Conservation (phyloP, 2,888 invertebrate species). For the Drosophila nr. perissopoda region DNA sequence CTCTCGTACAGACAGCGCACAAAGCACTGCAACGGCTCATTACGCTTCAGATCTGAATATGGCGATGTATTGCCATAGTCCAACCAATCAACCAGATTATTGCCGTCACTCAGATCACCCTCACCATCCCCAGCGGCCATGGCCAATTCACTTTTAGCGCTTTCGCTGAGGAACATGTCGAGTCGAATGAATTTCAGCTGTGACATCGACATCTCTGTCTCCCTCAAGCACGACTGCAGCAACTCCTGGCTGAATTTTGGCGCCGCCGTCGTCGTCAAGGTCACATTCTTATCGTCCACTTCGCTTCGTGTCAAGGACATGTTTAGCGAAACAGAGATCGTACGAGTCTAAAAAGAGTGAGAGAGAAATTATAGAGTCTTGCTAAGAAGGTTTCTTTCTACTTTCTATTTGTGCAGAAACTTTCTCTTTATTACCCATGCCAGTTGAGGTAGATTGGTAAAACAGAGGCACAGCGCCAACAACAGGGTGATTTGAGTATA, state of each 20-base stretch:
- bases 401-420: neutral
- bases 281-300: conserved; percentile 42
- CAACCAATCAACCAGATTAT: conserved; percentile 27
- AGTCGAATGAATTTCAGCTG: conserved; percentile 75
- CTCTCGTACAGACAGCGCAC: conserved; percentile 78
- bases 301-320: conserved; percentile 69
- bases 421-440: conserved; percentile 58
- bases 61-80: conserved; percentile 44
- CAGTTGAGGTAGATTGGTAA: conserved; percentile 38
- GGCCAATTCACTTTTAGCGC: conserved; percentile 26
- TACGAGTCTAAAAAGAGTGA: conserved; percentile 54
- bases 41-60: conserved; percentile 51
- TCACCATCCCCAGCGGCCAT: conserved; percentile 23
- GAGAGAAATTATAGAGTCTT: neutral
- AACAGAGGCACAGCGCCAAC: conserved; percentile 38
- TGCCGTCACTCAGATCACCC: conserved; percentile 37
- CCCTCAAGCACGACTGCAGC: conserved; percentile 72
- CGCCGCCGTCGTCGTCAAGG: neutral
- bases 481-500: conserved; percentile 17
- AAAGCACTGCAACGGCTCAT: conserved; percentile 79
- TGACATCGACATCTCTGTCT: conserved; percentile 79
- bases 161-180: conserved; percentile 58
- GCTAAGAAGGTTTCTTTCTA: neutral
- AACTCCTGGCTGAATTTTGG: conserved; percentile 59
- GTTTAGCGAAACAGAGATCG: conserved; percentile 70